phyloP scores from a whole-genome alignment of 2,797 vertebrate genomes.

The Craterocephalus amniculus region DNA sequence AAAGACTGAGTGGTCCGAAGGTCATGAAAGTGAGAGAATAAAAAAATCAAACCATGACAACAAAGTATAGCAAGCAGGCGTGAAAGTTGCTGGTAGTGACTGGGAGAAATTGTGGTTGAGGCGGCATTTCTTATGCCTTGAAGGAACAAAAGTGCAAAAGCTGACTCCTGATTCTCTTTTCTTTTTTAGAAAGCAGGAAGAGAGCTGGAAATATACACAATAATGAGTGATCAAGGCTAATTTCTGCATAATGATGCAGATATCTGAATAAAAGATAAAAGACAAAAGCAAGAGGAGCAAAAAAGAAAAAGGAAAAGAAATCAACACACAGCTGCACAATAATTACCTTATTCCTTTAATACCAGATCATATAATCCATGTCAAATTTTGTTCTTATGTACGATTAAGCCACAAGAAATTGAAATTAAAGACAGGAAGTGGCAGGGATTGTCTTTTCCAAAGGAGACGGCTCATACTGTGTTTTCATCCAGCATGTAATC shows the following conservation, averaged over 20 bases:
- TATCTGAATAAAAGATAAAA: neutral
- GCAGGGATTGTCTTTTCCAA: slow-evolving; percentile 2
- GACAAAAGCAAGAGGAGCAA: neutral
- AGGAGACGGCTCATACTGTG: neutral
- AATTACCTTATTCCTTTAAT: neutral
- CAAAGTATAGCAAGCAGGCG: slow-evolving; percentile 18
- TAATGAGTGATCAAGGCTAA: neutral
- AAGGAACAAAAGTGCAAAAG: slow-evolving; percentile 44
- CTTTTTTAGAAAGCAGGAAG: neutral
- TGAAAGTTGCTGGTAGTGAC: slow-evolving; percentile 40
- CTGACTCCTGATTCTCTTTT: slow-evolving; percentile 15
- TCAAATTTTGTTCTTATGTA: neutral
- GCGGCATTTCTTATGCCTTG: slow-evolving; percentile 26
- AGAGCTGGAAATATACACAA: neutral
- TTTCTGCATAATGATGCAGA: neutral
- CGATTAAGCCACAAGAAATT: slow-evolving; percentile 3
- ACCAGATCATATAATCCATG: neutral
- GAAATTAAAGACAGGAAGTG: neutral
- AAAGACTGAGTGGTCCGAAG: neutral
- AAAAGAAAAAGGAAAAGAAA: neutral
- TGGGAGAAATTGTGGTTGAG: slow-evolving; percentile 17
- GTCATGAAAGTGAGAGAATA: slow-evolving; percentile 5
- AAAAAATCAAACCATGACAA: slow-evolving; percentile 5
- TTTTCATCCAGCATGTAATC: slow-evolving; percentile 13
- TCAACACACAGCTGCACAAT: neutral